Evolutionary conservation across 2,888 invertebrate species (phyloP).

Genomic region (Copidosoma aretas): DNA sequence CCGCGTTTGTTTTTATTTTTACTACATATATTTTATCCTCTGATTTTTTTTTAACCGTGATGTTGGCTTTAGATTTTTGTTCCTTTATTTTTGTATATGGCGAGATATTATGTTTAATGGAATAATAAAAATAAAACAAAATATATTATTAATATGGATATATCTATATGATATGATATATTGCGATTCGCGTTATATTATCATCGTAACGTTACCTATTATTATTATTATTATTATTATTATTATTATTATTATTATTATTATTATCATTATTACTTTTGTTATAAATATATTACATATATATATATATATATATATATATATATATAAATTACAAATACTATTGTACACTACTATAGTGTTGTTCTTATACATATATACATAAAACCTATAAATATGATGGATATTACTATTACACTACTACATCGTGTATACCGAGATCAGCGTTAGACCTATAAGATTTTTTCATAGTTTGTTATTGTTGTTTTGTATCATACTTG

Average conservation of each 20-base stretch:
- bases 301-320: conserved; percentile 39
- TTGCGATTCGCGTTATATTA: conserved; percentile 29
- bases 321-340: conserved; percentile 40
- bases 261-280: conserved; percentile 40
- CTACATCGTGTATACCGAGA: no score
- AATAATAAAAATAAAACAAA: conserved; percentile 39
- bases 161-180: conserved; percentile 17
- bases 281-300: conserved; percentile 15
- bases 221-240: conserved; percentile 39
- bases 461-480: conserved; percentile 61
- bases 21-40: conserved; percentile 42
- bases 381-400: conserved; percentile 19
- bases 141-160: conserved; percentile 1
- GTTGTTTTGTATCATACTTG: conserved; percentile 60
- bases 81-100: conserved; percentile 58
- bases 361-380: conserved; percentile 42
- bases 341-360: conserved; percentile 36
- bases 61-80: conserved; percentile 58
- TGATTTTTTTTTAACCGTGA: conserved; percentile 45
- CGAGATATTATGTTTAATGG: conserved; percentile 17
- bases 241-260: conserved; percentile 33
- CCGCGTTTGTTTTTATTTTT: conserved; percentile 47
- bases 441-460: conserved; percentile 49
- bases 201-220: conserved; percentile 39
- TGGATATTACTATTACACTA: no score